These are phyloP conservation scores for Omphaloscelis lunosa DNA, from an alignment of 2,888 invertebrate species.

Conservation along the genomic window DNA sequence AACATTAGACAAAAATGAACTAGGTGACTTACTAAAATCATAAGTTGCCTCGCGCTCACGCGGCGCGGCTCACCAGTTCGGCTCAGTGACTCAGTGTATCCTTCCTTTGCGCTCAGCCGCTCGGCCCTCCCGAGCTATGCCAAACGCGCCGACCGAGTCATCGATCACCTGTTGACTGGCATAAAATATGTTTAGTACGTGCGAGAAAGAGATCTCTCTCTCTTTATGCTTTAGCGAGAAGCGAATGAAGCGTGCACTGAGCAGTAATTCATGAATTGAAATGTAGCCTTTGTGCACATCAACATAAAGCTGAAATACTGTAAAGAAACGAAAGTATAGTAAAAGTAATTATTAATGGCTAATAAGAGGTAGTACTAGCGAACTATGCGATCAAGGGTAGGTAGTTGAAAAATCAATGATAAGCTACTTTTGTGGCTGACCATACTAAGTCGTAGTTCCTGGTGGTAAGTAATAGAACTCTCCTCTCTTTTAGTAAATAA, in stretches of 20 bases:
- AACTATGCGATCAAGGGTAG: neutral
- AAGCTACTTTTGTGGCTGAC: neutral
- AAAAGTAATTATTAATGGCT: neutral
- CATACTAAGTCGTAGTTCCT: neutral
- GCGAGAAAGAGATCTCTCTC: slow-evolving; percentile 10
- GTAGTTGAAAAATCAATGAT: neutral
- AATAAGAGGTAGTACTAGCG: neutral
- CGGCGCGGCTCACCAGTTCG: slow-evolving; percentile 14
- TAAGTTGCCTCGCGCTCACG: slow-evolving; percentile 8
- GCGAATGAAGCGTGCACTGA: neutral
- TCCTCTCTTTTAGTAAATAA: slow-evolving; percentile 2
- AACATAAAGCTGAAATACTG: neutral
- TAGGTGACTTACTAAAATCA: neutral
- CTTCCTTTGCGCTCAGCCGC: slow-evolving; percentile 3
- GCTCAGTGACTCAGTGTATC: slow-evolving; percentile 21
- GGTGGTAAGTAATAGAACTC: too few relatives aligned
- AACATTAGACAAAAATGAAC: neutral
- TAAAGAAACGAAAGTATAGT: neutral
- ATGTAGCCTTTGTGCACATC: neutral
- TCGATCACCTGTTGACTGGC: slow-evolving; percentile 4
- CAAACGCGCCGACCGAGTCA: slow-evolving; percentile 5
- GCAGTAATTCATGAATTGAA: neutral
- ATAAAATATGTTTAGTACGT: neutral
- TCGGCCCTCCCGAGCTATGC: slow-evolving; percentile 14
- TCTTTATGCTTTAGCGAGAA: slow-evolving; percentile 3